Evolutionary conservation across 2,888 invertebrate genomes (phyloP).

Genomic region (Eristalis intricaria): DNA sequence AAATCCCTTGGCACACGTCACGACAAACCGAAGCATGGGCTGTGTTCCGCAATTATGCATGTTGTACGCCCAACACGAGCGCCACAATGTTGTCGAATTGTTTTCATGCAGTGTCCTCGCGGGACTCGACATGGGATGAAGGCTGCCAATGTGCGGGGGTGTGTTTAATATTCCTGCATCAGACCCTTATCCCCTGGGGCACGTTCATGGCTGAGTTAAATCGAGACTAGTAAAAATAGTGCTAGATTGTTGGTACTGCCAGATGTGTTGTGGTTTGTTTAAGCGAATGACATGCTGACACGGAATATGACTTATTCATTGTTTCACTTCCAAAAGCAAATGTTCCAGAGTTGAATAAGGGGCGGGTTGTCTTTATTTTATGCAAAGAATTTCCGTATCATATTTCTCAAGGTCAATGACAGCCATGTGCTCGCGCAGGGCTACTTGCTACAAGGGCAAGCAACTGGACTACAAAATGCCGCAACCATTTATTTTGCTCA

Average conservation of each 20-base stretch:
- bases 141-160: background rate
- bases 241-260: background rate
- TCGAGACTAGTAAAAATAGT: background rate
- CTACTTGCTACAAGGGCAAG: background rate
- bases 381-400: background rate
- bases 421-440: background rate
- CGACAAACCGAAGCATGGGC: background rate
- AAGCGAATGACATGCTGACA: background rate
- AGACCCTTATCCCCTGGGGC: background rate
- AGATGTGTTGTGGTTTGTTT: background rate
- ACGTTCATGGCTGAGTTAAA: background rate
- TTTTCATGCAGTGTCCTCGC: background rate
- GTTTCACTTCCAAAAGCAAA: background rate
- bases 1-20: background rate
- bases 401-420: background rate
- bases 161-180: background rate
- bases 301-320: background rate
- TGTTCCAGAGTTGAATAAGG: background rate
- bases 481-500: too few species aligned
- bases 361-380: background rate
- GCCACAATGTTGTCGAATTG: background rate
- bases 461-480: background rate
- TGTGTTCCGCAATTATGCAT: background rate
- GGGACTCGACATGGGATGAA: background rate
- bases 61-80: background rate